Evolutionary conservation across 2,797 vertebrate genomes (phyloP).

Genomic region (Falco berigora): DNA sequence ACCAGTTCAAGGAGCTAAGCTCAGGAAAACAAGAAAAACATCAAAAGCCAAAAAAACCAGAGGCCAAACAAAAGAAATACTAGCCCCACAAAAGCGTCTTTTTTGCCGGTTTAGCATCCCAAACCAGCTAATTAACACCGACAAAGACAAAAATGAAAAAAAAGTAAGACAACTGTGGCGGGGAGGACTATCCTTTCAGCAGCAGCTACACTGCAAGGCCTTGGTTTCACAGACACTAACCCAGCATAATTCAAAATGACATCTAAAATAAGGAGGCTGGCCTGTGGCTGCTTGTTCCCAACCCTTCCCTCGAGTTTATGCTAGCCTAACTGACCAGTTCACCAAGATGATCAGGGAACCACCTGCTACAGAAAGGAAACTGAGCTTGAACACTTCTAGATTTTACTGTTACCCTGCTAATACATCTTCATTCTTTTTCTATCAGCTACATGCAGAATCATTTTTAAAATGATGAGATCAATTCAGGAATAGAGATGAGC

Average conservation of each 20-base stretch:
- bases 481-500: not conserved
- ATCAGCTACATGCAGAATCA: not conserved
- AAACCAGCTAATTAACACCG: not conserved
- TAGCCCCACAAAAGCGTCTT: not conserved
- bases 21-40: not conserved
- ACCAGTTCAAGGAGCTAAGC: not conserved
- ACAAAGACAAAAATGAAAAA: not conserved
- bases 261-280: not conserved
- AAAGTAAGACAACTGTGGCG: not conserved
- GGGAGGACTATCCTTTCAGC: not conserved
- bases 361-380: not conserved
- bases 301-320: not conserved
- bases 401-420: not conserved
- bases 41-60: not conserved
- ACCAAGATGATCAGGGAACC: not conserved
- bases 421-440: not conserved
- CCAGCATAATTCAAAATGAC: not conserved
- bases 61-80: not conserved
- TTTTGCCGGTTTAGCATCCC: not conserved
- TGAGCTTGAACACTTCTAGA: not conserved
- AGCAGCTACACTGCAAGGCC: not conserved
- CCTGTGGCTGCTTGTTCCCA: not conserved
- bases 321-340: not conserved
- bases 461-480: not conserved
- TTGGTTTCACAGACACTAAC: not conserved